phyloP scores from a whole-genome alignment of 2,888 invertebrate species.

The Lobophora halterata region DNA sequence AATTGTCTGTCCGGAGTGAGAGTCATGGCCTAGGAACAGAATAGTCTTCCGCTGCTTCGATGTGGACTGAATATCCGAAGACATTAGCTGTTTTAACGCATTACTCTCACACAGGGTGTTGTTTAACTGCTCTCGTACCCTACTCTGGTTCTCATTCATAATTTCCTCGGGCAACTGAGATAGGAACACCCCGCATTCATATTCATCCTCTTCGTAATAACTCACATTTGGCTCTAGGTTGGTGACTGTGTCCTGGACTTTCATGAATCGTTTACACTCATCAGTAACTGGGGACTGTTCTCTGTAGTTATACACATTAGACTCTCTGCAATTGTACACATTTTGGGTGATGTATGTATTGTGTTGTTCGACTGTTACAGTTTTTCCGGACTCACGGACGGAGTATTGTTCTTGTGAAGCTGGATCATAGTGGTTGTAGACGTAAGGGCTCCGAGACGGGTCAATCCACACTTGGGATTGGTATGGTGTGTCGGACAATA shows the following conservation, averaged over 20 bases:
- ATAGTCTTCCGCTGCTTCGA: conserved; percentile 67
- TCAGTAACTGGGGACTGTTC: conserved; percentile 31
- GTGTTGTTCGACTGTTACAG: conserved; percentile 58
- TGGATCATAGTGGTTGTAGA: conserved; percentile 56
- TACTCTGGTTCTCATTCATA: conserved; percentile 52
- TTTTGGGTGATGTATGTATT: conserved; percentile 66
- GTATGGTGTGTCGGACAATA: conserved; percentile 43
- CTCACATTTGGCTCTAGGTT: conserved; percentile 31
- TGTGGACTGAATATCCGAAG: conserved; percentile 54
- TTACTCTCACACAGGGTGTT: conserved; percentile 54
- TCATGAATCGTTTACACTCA: conserved; percentile 48
- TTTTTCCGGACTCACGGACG: conserved; percentile 41
- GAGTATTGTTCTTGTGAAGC: conserved; percentile 43
- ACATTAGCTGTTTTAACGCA: conserved; percentile 68
- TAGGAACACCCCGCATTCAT: conserved; percentile 58
- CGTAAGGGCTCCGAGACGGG: conserved; percentile 58
- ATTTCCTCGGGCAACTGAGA: conserved; percentile 60
- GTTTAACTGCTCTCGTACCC: too few relatives aligned
- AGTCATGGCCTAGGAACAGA: conserved; percentile 58
- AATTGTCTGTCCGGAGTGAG: conserved; percentile 61
- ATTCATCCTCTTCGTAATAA: conserved; percentile 57
- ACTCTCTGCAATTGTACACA: conserved; percentile 55
- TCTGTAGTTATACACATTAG: conserved; percentile 53
- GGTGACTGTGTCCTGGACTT: conserved; percentile 26
- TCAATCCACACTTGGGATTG: conserved; percentile 70